A percentile compares a stretch with the other conserved stretches of the same genome.
These are phyloP conservation scores for Leguminivora glycinivorella DNA, from an alignment of 1,140 invertebrate genomes.

Conservation along the genomic window DNA sequence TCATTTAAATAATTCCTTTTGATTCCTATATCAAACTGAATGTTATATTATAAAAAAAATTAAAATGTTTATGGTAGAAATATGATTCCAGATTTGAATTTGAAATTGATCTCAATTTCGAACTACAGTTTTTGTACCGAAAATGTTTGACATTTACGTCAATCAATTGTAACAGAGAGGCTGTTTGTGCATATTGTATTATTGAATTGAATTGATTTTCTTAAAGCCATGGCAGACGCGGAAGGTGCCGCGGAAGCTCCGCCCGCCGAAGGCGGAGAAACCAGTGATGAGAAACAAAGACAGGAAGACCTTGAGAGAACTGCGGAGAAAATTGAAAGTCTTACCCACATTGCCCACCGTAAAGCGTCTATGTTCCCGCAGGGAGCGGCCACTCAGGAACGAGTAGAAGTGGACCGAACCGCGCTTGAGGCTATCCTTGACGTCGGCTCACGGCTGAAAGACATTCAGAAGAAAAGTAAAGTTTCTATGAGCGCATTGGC, in stretches of 20 bases:
- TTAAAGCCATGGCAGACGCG: constrained; percentile 21
- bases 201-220: constrained; percentile 9
- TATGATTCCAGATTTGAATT: constrained; percentile 28
- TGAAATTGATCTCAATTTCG: constrained; percentile 19
- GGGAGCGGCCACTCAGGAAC: not conserved
- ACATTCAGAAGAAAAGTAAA: constrained; percentile 67
- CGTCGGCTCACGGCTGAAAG: constrained; percentile 58
- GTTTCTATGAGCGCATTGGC: constrained; percentile 66
- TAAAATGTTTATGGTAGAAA: too few species aligned
- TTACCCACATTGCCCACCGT: constrained; percentile 40
- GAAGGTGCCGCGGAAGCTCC: constrained; percentile 28
- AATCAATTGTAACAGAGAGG: constrained; percentile 2
- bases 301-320: constrained; percentile 48
- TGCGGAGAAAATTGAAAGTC: constrained; percentile 49
- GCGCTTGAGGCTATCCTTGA: constrained; percentile 70
- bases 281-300: constrained; percentile 33
- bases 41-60: not conserved
- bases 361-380: constrained; percentile 22
- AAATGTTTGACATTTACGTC: constrained; percentile 8
- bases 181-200: constrained; percentile 13
- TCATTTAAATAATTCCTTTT: too few species aligned
- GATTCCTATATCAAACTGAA: not conserved
- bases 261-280: constrained; percentile 20
- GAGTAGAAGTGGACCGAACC: constrained; percentile 59
- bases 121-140: not conserved